Evolutionary conservation across 2,113 vertebrate genomes (phyloP).

Genomic region (Microtus richardsoni): DNA sequence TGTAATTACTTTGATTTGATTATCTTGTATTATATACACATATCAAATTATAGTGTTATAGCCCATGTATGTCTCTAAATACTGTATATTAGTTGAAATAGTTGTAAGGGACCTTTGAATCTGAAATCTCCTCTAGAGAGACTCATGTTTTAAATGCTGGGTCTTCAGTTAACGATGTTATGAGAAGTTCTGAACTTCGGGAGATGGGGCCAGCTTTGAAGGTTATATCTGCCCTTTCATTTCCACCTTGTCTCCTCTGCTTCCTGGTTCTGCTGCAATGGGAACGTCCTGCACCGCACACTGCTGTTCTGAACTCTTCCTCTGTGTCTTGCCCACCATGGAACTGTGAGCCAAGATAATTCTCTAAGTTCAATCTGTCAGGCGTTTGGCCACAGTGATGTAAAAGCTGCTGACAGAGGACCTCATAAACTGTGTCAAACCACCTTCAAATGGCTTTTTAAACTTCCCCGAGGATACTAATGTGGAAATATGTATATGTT

Average conservation of each 20-base stretch:
- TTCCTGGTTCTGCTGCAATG: not conserved
- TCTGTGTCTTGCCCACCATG: not conserved
- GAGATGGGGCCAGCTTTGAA: not conserved
- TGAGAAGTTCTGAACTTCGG: not conserved
- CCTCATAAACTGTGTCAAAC: slow-evolving; percentile 79
- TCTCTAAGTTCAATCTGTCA: not conserved
- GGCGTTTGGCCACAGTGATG: not conserved
- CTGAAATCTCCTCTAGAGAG: too few relatives aligned
- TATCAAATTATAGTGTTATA: not conserved
- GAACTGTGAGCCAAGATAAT: not conserved
- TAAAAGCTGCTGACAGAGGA: slow-evolving; percentile 26
- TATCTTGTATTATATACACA: not conserved
- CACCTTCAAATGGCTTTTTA: slow-evolving; percentile 82
- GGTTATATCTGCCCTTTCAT: not conserved
- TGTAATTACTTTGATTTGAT: not conserved
- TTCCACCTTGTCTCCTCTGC: not conserved
- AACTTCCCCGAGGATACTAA: slow-evolving; percentile 82
- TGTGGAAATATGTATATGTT: slow-evolving; percentile 60
- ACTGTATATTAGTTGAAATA: not conserved
- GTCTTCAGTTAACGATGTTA: not conserved
- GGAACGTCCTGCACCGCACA: not conserved
- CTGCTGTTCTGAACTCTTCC: not conserved
- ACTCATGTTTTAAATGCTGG: not conserved
- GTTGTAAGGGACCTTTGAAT: slow-evolving; percentile 51
- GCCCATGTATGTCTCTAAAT: not conserved